These are phyloP conservation scores for Cromileptes altivelis DNA, from an alignment of 2,113 vertebrate species.

Conservation along the genomic window DNA sequence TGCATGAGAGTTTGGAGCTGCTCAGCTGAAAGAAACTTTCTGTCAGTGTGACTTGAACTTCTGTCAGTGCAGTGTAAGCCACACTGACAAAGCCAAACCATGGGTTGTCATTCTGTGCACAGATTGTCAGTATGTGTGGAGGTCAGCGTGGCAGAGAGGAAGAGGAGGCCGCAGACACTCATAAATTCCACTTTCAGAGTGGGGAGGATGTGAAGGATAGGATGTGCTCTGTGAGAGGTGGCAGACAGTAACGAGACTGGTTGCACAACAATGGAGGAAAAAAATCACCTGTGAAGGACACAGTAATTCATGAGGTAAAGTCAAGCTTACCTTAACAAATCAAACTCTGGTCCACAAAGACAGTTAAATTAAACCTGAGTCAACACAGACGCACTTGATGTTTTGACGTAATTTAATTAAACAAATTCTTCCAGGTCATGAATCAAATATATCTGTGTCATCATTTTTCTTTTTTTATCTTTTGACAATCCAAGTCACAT, in stretches of 20 bases:
- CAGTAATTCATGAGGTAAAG: neutral
- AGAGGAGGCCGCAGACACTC: neutral
- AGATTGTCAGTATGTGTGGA: neutral
- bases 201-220: neutral
- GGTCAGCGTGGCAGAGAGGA: neutral
- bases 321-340: too few relatives aligned
- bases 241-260: neutral
- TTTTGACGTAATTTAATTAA: too few relatives aligned
- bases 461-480: too few relatives aligned
- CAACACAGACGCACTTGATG: too few relatives aligned
- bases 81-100: neutral
- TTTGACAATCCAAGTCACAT: too few relatives aligned
- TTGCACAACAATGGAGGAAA: neutral
- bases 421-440: too few relatives aligned
- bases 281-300: neutral
- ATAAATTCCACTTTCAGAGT: neutral
- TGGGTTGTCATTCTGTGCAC: neutral
- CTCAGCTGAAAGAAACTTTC: neutral
- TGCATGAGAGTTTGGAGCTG: neutral
- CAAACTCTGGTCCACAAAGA: neutral
- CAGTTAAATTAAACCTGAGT: neutral
- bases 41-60: conserved; percentile 10
- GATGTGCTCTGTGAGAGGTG: neutral
- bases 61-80: neutral
- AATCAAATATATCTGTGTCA: too few relatives aligned